Evolutionary conservation across 2,797 vertebrate genomes (phyloP).

Genomic region (Macropodus opercularis): DNA sequence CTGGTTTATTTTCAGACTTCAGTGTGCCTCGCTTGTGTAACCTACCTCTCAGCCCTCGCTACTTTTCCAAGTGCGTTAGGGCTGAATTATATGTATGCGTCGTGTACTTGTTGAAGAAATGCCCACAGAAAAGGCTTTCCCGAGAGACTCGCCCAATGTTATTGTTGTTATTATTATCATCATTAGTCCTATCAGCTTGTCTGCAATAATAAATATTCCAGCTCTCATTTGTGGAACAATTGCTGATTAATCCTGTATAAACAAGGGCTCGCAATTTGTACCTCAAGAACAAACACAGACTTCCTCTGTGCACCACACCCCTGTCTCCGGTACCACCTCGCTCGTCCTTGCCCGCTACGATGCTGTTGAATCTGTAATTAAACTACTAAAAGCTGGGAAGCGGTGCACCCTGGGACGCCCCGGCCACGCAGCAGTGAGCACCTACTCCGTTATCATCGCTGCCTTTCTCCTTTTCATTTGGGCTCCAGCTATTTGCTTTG

Average conservation of each 20-base stretch:
- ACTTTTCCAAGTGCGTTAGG: constrained; percentile 72
- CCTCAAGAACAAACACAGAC: constrained; percentile 52
- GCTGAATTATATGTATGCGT: constrained; percentile 74
- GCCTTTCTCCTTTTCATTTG: constrained; percentile 24
- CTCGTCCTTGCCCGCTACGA: constrained; percentile 16
- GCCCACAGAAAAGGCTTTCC: constrained; percentile 66
- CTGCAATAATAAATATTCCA: constrained; percentile 72
- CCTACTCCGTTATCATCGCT: constrained; percentile 12
- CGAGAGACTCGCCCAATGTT: constrained; percentile 69
- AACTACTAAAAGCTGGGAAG: constrained; percentile 44
- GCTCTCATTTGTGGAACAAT: constrained; percentile 54
- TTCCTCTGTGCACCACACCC: constrained; percentile 24
- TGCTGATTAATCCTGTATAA: constrained; percentile 72
- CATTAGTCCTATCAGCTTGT: constrained; percentile 68
- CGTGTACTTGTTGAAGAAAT: constrained; percentile 76
- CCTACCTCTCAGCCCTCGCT: constrained; percentile 56
- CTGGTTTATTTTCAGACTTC: constrained; percentile 68
- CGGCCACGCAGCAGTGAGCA: constrained; percentile 46
- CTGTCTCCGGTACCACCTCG: constrained; percentile 20
- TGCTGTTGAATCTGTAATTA: constrained; percentile 58
- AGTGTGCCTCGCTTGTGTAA: constrained; percentile 60
- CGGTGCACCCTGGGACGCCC: constrained; percentile 50
- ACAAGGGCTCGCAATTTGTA: constrained; percentile 55
- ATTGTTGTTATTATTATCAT: constrained; percentile 77
- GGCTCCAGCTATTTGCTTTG: constrained; percentile 55